Base-by-base conservation (phyloP, 1,140 invertebrate genomes). In the Berghia stephanieae region DNA sequence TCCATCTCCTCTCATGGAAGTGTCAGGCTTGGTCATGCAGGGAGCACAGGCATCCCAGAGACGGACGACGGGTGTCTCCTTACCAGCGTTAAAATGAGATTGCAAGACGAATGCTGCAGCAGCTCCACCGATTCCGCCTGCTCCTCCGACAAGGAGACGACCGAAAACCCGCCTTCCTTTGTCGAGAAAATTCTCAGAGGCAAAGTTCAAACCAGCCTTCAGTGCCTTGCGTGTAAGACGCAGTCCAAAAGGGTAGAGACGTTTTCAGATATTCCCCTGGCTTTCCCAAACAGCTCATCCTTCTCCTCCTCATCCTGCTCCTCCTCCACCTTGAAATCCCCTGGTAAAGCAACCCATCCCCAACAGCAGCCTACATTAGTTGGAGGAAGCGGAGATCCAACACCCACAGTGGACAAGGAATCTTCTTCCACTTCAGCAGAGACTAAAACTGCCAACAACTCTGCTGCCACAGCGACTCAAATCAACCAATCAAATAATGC, bases 191-290 rank as follows among this genome's bases (percentile, higher is more conserved):
- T 92, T 3, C 94, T 96, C 84, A 93, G 94, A 6, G 95, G 95
- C 0, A 92, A 93, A 75, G 88, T 94, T 21, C 91, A 93, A 18
- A 94, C 94, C 0, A 93, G 92, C 0, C 93, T 94, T 21, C 92
- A 92, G 74, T 96, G 95, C 84, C 89, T 91, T 1, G 91, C 91
- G 8, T 96, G 95, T 86, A 89, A 91, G 52, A 92, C 91, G 3
- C 91, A 92, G 67, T 95, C 94, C 0, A 90, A 92, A 46, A 93
- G 93, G 21, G 92, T 92, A 8, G 95, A 96, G 85, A 92, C 92
- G 70, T 96, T 96, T 88, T 92, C 94, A 3, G 95, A 96, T 81
- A 88, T 96, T 6, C 94, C 95, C 72, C 88, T 96, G 5, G 94
- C 94, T 0, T 95, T 96, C 86, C 94, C 94, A 16, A 76, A 76